Base-by-base conservation (phyloP, 2,113 vertebrate species). In the Pristiophorus japonicus region DNA sequence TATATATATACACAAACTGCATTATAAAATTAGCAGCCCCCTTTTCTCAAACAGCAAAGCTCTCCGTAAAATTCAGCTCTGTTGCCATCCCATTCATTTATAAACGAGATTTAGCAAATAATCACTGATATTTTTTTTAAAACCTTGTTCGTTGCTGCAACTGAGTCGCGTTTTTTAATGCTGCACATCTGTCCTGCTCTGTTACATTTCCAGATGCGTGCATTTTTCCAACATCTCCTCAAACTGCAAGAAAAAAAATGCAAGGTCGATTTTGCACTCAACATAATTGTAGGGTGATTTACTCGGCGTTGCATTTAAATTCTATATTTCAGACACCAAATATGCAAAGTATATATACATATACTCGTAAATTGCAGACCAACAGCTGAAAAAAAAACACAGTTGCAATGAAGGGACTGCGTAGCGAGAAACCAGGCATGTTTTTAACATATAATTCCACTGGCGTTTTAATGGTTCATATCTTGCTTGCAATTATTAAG, bases 141-240 rank as follows among this genome's bases (percentile, higher is more conserved):
- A 16, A 0, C 51, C 51, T 62, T 59, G 3, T 3, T 62, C 12
- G 18, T 5, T 88, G 85, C 85, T 55, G 27, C 51, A 12, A 63
- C 20, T 88, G 42, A 42, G 38, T 2, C 20, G 78, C 78, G 14
- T 90, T 88, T 59, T 59, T 59, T 34, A 42, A 22, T 42, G 8
- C 78, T 81, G 88, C 88, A 92, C 88, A 94, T 94, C 65, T 94
- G 65, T 70, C 22, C 11, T 16, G 42, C 8, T 38, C 42, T 24
- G 66, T 66, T 45, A 67, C 92, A 94, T 73, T 70, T 94, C 93
- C 93, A 70, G 93, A 94, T 94, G 93, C 65, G 63, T 67, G 63
- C 12, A 27, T 94, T 94, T 94, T 94, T 65, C 87, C 91, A 66
- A 22, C n/a, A 27, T 65, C 91, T 42, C 63, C 22, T 24, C 5